Percentiles rank a stretch among this genome's conserved stretches.
phyloP scores from a whole-genome alignment of 2,797 vertebrate genomes.

The Diplodus puntazzo region DNA sequence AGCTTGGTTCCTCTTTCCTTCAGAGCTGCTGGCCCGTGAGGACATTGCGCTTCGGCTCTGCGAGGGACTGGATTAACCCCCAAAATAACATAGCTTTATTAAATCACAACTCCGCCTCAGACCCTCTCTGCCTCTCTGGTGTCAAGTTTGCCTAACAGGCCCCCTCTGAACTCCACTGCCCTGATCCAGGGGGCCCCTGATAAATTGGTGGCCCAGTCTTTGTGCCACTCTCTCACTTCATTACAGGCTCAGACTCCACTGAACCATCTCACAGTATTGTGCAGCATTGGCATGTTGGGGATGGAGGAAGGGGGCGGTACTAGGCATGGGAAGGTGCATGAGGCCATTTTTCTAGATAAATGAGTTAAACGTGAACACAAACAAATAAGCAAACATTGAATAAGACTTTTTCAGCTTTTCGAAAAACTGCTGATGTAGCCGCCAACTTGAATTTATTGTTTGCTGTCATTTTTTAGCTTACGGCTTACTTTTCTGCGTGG shows the following conservation, averaged over 20 bases:
- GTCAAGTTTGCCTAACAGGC: slow-evolving; percentile 69
- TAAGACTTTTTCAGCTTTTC: not conserved
- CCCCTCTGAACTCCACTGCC: slow-evolving; percentile 56
- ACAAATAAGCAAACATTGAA: not conserved
- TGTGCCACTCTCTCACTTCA: slow-evolving; percentile 53
- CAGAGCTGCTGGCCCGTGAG: slow-evolving; percentile 60
- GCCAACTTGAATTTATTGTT: not conserved
- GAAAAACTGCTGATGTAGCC: slow-evolving; percentile 13
- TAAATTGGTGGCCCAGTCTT: slow-evolving; percentile 60
- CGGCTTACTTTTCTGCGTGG: not conserved
- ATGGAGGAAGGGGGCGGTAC: slow-evolving; percentile 1
- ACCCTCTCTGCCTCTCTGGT: slow-evolving; percentile 38
- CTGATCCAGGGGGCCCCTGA: slow-evolving; percentile 62
- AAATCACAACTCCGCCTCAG: slow-evolving; percentile 62
- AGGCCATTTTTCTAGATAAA: slow-evolving; percentile 7
- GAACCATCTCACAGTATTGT: slow-evolving; percentile 53
- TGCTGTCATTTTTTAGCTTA: not conserved
- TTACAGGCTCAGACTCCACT: slow-evolving; percentile 57
- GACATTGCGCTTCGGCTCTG: slow-evolving; percentile 59
- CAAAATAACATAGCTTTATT: slow-evolving; percentile 76
- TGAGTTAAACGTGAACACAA: not conserved
- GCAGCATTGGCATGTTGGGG: slow-evolving; percentile 32
- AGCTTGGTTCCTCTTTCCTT: slow-evolving; percentile 50
- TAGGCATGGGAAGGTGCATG: not conserved
- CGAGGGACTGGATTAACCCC: slow-evolving; percentile 65